These are phyloP conservation scores for Pagetopsis macropterus DNA, from an alignment of 2,797 vertebrate species.

Conservation along the genomic window DNA sequence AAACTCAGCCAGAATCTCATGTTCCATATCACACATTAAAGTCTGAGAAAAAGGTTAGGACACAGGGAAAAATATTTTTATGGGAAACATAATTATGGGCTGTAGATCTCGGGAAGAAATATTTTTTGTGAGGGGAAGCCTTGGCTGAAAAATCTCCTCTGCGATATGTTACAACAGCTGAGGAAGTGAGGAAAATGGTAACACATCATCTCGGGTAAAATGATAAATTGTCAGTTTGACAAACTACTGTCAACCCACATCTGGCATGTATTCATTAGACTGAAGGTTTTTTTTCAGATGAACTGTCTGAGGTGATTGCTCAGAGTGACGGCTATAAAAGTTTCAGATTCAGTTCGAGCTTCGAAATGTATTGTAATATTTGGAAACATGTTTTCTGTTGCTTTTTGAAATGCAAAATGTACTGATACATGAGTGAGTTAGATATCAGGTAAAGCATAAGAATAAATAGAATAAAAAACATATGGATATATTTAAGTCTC, in stretches of 20 bases:
- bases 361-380: neutral
- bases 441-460: neutral
- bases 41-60: neutral
- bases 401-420: neutral
- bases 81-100: neutral
- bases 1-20: neutral
- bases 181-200: neutral
- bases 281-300: constrained; percentile 7
- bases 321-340: constrained; percentile 2
- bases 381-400: neutral
- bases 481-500: neutral
- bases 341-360: constrained; percentile 17
- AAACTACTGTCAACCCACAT: constrained; percentile 25
- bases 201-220: constrained; percentile 20
- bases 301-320: constrained; percentile 7
- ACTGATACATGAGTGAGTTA: neutral
- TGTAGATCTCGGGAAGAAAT: neutral
- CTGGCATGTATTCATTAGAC: constrained; percentile 18
- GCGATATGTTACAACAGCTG: constrained; percentile 17
- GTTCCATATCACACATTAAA: neutral
- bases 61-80: neutral
- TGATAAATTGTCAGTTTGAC: constrained; percentile 25
- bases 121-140: neutral
- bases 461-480: neutral
- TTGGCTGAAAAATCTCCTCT: neutral